Percentiles rank a stretch among this genome's conserved stretches.
These are phyloP conservation scores for Calycopis cecrops DNA, from an alignment of 1,140 invertebrate genomes.

Conservation along the genomic window DNA sequence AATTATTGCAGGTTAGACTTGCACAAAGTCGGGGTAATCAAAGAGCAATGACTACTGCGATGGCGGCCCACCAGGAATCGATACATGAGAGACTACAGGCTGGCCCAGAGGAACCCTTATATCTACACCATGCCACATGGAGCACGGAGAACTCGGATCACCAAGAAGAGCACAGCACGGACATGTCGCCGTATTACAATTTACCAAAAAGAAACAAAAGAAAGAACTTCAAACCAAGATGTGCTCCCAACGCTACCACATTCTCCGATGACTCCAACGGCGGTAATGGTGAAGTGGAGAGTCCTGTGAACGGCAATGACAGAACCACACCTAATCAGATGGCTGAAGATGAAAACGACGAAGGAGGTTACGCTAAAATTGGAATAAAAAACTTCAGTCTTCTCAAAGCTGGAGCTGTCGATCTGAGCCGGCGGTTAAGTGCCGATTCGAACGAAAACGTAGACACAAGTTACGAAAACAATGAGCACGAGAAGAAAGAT, in stretches of 20 bases:
- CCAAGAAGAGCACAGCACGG: constrained; percentile 66
- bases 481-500: constrained; percentile 62
- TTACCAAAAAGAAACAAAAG: constrained; percentile 79
- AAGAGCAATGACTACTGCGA: constrained; percentile 70
- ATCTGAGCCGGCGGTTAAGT: constrained; percentile 67
- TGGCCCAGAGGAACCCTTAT: constrained; percentile 52
- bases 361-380: constrained; percentile 55
- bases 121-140: constrained; percentile 65
- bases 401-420: constrained; percentile 67
- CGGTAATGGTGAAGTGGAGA: constrained; percentile 56
- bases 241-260: constrained; percentile 74
- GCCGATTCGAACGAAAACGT: constrained; percentile 74
- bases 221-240: constrained; percentile 81
- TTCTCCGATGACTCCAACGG: constrained; percentile 71
- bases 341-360: constrained; percentile 48
- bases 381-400: constrained; percentile 71
- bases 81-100: constrained; percentile 68
- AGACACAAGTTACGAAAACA: constrained; percentile 64
- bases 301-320: constrained; percentile 69
- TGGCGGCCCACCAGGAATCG: constrained; percentile 68
- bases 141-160: constrained; percentile 46
- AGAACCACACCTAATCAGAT: constrained; percentile 50
- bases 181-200: constrained; percentile 70
- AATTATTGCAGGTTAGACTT: constrained; percentile 58
- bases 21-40: constrained; percentile 49